Conservation (phyloP, 2,113 vertebrate species). For the Sciurus niger region DNA sequence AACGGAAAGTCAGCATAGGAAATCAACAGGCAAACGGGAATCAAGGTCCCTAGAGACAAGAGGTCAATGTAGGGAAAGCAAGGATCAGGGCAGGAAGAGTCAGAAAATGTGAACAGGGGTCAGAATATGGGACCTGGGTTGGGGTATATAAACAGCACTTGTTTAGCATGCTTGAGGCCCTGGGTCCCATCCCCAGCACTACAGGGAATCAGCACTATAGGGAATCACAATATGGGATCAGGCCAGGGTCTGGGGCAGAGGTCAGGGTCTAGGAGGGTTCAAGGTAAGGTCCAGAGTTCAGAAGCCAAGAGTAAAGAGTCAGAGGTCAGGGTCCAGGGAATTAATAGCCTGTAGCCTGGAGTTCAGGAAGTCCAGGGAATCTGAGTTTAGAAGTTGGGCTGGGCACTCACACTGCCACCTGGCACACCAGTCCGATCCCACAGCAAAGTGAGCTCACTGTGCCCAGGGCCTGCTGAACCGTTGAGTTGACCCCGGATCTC, state of each 20-base stretch:
- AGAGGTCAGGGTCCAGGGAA: background rate
- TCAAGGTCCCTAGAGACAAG: background rate
- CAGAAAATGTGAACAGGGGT: background rate
- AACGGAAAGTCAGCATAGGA: background rate
- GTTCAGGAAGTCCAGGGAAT: background rate
- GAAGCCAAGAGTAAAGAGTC: background rate
- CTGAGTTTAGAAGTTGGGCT: background rate
- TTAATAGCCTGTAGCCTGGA: background rate
- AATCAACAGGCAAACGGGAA: background rate
- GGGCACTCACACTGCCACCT: slow-evolving; percentile 92
- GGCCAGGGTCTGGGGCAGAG: background rate
- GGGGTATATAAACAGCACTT: background rate
- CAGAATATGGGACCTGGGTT: background rate
- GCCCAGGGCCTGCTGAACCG: slow-evolving; percentile 93
- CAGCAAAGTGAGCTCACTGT: slow-evolving; percentile 94
- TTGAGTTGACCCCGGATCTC: slow-evolving; percentile 95
- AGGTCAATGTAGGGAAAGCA: background rate
- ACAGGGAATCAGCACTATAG: background rate
- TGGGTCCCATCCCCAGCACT: background rate
- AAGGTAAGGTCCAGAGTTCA: background rate
- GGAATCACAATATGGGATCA: background rate
- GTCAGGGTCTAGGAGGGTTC: background rate
- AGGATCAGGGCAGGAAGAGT: background rate
- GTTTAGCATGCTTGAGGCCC: background rate
- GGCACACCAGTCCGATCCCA: slow-evolving; percentile 94